Evolutionary conservation across 2,797 vertebrate species (phyloP), one percentile per base, ranked within the genome.

Genomic region (Tarsius wallacei): DNA sequence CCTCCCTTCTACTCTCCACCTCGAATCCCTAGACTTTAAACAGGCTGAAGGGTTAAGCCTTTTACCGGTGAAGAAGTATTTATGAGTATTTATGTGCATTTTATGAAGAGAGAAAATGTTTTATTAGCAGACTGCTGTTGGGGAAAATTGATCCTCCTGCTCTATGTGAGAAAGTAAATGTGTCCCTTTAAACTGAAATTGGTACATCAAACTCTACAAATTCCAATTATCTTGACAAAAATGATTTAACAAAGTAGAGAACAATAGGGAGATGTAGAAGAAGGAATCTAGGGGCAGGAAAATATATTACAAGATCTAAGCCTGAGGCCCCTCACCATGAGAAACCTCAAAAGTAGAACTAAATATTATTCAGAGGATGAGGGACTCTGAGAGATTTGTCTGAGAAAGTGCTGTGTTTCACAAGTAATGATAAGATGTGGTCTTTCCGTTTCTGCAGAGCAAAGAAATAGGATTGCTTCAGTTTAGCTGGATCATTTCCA

Each of bases 31-130:
- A 31, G 49, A 11, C 76, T 76, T 91, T 55, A 55, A 80, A 51
- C 93, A 57, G 87, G 77, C 93, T 86, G 73, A 87, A 97, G 97
- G 63, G 93, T 98, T 97, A 80, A 98, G 77, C 71, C 17, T 97
- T 97, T 95, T 87, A 88, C 80, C 47, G 63, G 87, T 28, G 82
- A 95, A 96, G 91, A 93, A 83, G 53, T 97, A 96, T 98, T 98
- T 97, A 98, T 93, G 91, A 93, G 71, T 97, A 97, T 98, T 98
- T 98, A 98, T 55, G 57, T 95, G 86, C 94, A 96, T 98, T 98
- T 98, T 98, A 90, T 80, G 95, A 85, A 74, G 97, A 97, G 95
- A 94, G 86, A 96, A 92, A 98, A 96, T 98, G 76, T 97, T 98
- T 97, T 97, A 97, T 98, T 85, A 94, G 96, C 95, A 26, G 36